Base-by-base conservation (phyloP, 2,888 invertebrate species). In the Platycnemis pennipes region DNA sequence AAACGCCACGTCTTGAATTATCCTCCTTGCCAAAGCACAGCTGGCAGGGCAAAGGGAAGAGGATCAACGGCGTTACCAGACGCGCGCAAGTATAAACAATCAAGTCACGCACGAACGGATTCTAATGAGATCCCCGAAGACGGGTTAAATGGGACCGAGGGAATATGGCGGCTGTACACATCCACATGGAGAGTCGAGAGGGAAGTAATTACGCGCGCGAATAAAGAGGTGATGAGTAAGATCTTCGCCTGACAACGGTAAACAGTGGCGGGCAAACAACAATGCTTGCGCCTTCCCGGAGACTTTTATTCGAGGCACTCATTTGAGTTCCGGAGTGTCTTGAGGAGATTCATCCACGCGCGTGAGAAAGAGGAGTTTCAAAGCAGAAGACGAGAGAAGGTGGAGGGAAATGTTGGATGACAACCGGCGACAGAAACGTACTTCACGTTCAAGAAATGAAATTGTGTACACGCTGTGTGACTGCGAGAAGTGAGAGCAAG, bases 261-360 rank as follows among this genome's bases (percentile, higher is more conserved):
- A 89, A 89, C 89, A 89, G 37, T 89, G 89, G 56, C 89, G 53
- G 42, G 89, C 16, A 53, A 88, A 49, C 88, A 88, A 88, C 88
- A 37, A 49, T 88, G 31, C 88, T n/a, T 53, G 19, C 49, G 31
- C 88, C 88, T 31, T 42, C n/a, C 31, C 16, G 31, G 37, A 13
- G n/a, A n/a, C 46, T 49, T 53, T 37, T 26, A 7, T 22, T 63
- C 22, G 63, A 16, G 13, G 22, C 63, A 63, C 63, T 49, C 16
- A 3, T 26, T 16, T 16, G 19, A 26, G 63, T 5, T 63, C 1
- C 5, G 26, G 5, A 22, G 63, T 7, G 63, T 63, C 63, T 16
- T 22, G 63, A 8, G 26, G 26, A 26, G 63, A 22, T 63, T 63
- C 63, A 63, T 63, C 22, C 63, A 63, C 63, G 63, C 22, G 22